These are phyloP conservation scores for Hyposoter dolosus DNA, from an alignment of 2,888 invertebrate species.

Conservation along the genomic window DNA sequence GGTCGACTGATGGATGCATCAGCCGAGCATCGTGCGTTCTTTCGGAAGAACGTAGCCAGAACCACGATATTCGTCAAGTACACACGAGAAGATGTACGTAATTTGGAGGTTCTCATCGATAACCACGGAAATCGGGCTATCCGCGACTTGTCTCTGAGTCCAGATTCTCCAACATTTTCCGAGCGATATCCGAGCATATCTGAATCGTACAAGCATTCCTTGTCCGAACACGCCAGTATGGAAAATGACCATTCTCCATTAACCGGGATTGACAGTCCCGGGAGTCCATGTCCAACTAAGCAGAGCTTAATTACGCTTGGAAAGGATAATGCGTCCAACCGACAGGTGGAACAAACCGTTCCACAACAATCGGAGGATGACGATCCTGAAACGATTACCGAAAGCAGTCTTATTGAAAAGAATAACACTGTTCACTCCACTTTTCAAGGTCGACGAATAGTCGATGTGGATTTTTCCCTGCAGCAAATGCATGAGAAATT, in stretches of 20 bases:
- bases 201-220: neutral
- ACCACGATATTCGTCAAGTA: no score
- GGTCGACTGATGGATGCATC: no score
- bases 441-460: conserved; percentile 28
- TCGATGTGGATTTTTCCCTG: conserved; percentile 12
- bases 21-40: no score
- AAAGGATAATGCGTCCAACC: neutral
- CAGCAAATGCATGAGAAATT: conserved; percentile 32
- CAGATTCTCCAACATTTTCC: no score
- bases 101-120: no score
- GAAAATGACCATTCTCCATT: neutral
- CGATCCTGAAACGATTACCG: neutral
- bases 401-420: neutral
- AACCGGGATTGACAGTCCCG: neutral
- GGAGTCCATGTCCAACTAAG: neutral
- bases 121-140: no score
- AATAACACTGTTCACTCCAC: neutral
- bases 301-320: neutral
- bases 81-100: no score
- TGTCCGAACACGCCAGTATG: neutral
- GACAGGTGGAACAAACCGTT: neutral
- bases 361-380: neutral
- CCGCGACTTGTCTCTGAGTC: no score
- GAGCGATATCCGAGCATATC: neutral
- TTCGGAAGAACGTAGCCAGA: no score